phyloP scores from a whole-genome alignment of 2,888 invertebrate genomes.

The Andrena camellia region DNA sequence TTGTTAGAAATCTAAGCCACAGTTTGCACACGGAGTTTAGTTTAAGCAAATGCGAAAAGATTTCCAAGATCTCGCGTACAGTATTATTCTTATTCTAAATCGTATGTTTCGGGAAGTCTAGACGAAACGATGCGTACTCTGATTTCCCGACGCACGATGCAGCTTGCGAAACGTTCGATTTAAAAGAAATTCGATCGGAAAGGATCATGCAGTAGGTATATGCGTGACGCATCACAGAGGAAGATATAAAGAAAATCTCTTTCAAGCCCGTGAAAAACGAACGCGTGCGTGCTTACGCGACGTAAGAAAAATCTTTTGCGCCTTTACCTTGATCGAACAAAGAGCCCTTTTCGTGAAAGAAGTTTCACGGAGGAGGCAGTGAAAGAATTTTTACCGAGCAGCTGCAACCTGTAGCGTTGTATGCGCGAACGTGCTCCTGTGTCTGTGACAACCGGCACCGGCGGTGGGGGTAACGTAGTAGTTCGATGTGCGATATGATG shows the following conservation, averaged over 20 bases:
- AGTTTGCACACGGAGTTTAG: background rate
- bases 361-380: slow-evolving; percentile 66
- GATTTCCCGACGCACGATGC: slow-evolving; percentile 30
- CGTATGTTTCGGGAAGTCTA: slow-evolving; percentile 14
- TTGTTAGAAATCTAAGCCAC: background rate
- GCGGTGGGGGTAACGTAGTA: slow-evolving; percentile 62
- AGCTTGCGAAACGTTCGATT: slow-evolving; percentile 9
- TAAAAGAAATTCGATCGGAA: background rate
- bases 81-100: background rate
- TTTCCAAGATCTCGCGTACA: background rate
- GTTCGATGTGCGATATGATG: slow-evolving; percentile 62
- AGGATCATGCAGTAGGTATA: slow-evolving; percentile 29
- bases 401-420: slow-evolving; percentile 72
- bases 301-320: slow-evolving; percentile 49
- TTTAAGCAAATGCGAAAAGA: background rate
- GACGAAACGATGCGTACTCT: slow-evolving; percentile 23
- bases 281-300: slow-evolving; percentile 31
- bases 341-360: slow-evolving; percentile 59
- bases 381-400: slow-evolving; percentile 78
- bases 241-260: background rate
- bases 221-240: background rate
- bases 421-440: slow-evolving; percentile 11
- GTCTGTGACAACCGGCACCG: slow-evolving; percentile 17
- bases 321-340: slow-evolving; percentile 55
- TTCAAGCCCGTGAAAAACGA: slow-evolving; percentile 6